Conservation (phyloP, 2,113 vertebrate genomes). For the Plotosus lineatus region DNA sequence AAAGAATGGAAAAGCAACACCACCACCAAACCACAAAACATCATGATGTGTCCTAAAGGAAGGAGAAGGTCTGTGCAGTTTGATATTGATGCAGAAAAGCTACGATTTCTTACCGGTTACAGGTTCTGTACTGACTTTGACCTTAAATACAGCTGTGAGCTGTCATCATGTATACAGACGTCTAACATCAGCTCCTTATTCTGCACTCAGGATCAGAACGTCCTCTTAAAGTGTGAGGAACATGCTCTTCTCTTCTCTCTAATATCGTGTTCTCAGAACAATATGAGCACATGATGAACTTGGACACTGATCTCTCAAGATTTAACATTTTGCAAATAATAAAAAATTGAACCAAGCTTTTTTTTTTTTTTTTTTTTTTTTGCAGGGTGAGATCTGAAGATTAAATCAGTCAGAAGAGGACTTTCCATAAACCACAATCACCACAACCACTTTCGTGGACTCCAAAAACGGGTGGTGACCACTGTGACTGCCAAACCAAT, state of each 20-base stretch:
- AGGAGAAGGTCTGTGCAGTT: background rate
- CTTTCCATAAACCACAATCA: background rate
- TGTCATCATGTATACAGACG: background rate
- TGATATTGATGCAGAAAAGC: background rate
- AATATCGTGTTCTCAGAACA: background rate
- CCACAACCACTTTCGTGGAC: background rate
- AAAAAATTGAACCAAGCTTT: background rate
- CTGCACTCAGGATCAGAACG: constrained; percentile 13
- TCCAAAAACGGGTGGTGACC: no score
- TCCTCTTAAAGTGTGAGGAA: background rate
- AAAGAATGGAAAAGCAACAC: background rate
- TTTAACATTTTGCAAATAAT: background rate
- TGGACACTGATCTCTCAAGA: background rate
- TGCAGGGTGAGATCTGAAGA: background rate
- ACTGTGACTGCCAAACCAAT: no score
- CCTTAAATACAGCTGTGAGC: background rate
- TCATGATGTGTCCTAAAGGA: background rate
- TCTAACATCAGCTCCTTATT: background rate
- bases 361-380: no score
- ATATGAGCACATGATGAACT: background rate
- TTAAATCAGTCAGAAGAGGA: background rate
- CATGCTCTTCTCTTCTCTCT: background rate
- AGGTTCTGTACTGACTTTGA: no score
- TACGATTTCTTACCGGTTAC: background rate
- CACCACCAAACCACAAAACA: background rate